Evolutionary conservation across 2,888 invertebrate genomes (phyloP).

Genomic region (Yponomeuta plumbellus): DNA sequence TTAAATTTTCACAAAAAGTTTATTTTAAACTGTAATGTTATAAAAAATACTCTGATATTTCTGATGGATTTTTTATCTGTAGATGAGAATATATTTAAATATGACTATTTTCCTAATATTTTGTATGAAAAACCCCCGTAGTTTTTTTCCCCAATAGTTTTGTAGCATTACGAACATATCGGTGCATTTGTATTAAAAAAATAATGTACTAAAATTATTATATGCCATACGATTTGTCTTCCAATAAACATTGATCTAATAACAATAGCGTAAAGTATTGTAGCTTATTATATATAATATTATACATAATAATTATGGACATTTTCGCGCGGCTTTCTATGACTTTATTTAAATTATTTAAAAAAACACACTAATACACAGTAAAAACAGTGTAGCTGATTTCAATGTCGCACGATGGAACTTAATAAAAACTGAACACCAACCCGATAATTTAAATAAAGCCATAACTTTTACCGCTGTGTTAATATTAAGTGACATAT

Average conservation of each 20-base stretch:
- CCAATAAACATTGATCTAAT: conserved; percentile 74
- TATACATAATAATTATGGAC: conserved; percentile 54
- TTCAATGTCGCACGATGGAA: background rate
- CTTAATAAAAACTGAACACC: conserved; percentile 33
- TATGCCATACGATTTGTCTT: conserved; percentile 78
- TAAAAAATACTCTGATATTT: conserved; percentile 43
- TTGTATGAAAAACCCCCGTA: conserved; percentile 59
- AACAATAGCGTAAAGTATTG: conserved; percentile 72
- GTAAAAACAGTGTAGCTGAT: too few species aligned
- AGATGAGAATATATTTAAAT: conserved; percentile 39
- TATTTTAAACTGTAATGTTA: background rate
- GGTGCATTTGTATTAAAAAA: conserved; percentile 68
- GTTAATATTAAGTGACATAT: conserved; percentile 70
- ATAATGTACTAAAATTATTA: conserved; percentile 63
- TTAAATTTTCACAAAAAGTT: background rate
- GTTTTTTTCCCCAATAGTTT: conserved; percentile 62
- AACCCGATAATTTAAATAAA: conserved; percentile 30
- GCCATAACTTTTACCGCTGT: conserved; percentile 51
- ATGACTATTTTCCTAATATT: conserved; percentile 71
- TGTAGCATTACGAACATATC: conserved; percentile 64
- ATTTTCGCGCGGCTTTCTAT: conserved; percentile 52
- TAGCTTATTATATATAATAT: conserved; percentile 73
- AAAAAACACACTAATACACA: background rate
- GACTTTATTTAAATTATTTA: conserved; percentile 25
- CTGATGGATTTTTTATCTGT: conserved; percentile 54